phyloP scores from a whole-genome alignment of 2,113 vertebrate genomes.

The Erythrocercus mccallii region DNA sequence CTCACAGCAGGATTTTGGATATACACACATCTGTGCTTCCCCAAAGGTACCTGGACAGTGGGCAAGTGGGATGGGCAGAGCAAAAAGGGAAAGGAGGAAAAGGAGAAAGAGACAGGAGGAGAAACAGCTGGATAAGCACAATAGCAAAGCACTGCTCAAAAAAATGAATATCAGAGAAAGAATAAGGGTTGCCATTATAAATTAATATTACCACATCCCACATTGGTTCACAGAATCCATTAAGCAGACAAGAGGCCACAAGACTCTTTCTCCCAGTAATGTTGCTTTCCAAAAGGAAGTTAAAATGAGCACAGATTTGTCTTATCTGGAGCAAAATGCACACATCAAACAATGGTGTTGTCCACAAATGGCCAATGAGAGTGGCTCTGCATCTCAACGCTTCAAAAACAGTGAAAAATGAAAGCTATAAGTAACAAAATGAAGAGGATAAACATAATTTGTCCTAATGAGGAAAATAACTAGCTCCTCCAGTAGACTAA shows the following conservation, averaged over 20 bases:
- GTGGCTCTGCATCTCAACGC: not conserved
- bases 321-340: not conserved
- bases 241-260: not conserved
- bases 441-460: not conserved
- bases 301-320: not conserved
- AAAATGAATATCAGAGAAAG: not conserved
- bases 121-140: not conserved
- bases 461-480: not conserved
- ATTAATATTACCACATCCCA: not conserved
- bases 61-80: not conserved
- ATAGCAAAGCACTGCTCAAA: not conserved
- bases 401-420: not conserved
- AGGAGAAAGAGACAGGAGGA: not conserved
- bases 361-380: not conserved
- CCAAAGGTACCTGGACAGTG: not conserved
- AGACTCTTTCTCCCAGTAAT: not conserved
- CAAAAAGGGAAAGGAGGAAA: not conserved
- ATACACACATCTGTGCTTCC: not conserved
- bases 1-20: not conserved
- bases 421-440: not conserved
- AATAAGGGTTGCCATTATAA: not conserved
- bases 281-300: not conserved
- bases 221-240: not conserved
- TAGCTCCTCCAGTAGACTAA: not conserved
- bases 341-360: not conserved